These are phyloP conservation scores for Osedax fenrisi DNA, from an alignment of 2,888 invertebrate genomes.

Conservation along the genomic window DNA sequence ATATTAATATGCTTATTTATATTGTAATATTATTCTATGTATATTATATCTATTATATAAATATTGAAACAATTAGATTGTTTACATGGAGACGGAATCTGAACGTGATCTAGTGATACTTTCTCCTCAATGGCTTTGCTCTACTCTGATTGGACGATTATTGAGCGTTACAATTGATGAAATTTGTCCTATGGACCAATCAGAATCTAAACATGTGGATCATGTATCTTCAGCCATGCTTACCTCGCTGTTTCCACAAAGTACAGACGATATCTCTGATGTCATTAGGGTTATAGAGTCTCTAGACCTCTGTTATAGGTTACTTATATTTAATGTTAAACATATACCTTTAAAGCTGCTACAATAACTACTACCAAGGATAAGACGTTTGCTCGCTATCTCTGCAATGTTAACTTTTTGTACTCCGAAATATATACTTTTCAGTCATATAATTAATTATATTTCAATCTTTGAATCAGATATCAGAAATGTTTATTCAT, in stretches of 20 bases:
- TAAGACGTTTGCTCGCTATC: no score
- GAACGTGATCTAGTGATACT: conserved; percentile 59
- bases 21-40: not conserved
- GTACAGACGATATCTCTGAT: not conserved
- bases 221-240: not conserved
- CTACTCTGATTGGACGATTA: conserved; percentile 60
- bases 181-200: not conserved
- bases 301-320: not conserved
- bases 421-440: no score
- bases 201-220: not conserved
- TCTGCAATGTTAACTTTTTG: no score
- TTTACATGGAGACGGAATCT: conserved; percentile 56
- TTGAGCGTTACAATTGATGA: conserved; percentile 42
- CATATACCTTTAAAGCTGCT: no score
- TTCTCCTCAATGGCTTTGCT: conserved; percentile 61
- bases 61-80: no score
- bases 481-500: no score
- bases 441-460: no score
- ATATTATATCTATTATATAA: not conserved
- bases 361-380: no score
- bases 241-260: not conserved
- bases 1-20: no score
- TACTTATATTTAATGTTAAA: no score
- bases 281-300: not conserved
- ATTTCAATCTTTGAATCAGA: no score